Percentiles rank a stretch among this genome's conserved stretches.
Evolutionary conservation across 1,140 invertebrate species (phyloP).

Genomic region (Epicauta chinensis): DNA sequence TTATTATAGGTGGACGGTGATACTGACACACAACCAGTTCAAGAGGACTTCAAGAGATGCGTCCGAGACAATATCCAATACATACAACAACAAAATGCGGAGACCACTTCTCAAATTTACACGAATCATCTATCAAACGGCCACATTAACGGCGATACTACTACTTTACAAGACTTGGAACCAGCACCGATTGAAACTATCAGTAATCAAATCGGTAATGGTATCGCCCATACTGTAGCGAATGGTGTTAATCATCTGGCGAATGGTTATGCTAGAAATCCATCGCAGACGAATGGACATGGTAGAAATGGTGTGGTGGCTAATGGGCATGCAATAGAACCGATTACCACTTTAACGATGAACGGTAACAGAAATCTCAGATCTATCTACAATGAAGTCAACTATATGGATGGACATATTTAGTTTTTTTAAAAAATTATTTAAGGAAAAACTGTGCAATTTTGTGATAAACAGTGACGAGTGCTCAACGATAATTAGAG

Average conservation of each 20-base stretch:
- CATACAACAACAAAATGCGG: neutral
- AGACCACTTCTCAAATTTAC: slow-evolving; percentile 34
- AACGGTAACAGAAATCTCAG: slow-evolving; percentile 18
- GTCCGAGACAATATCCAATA: slow-evolving; percentile 47
- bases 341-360: slow-evolving; percentile 16
- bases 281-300: slow-evolving; percentile 7
- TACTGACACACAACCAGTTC: slow-evolving; percentile 66
- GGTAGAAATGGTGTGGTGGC: too few relatives aligned
- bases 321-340: slow-evolving; percentile 15
- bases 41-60: slow-evolving; percentile 64
- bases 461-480: neutral
- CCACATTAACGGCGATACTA: slow-evolving; percentile 20
- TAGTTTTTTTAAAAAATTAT: slow-evolving; percentile 13
- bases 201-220: slow-evolving; percentile 37
- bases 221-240: slow-evolving; percentile 35
- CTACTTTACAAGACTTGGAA: slow-evolving; percentile 33
- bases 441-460: slow-evolving; percentile 5
- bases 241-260: slow-evolving; percentile 21
- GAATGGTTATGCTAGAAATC: slow-evolving; percentile 21
- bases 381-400: slow-evolving; percentile 30
- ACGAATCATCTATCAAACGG: slow-evolving; percentile 26
- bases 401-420: slow-evolving; percentile 35
- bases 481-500: slow-evolving; percentile 1
- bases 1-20: slow-evolving; percentile 66
- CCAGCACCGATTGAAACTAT: slow-evolving; percentile 32